A percentile compares a stretch with the other conserved stretches of the same genome.
Evolutionary conservation across 2,797 vertebrate genomes (phyloP).

Genomic region (Megalops cyprinoides): DNA sequence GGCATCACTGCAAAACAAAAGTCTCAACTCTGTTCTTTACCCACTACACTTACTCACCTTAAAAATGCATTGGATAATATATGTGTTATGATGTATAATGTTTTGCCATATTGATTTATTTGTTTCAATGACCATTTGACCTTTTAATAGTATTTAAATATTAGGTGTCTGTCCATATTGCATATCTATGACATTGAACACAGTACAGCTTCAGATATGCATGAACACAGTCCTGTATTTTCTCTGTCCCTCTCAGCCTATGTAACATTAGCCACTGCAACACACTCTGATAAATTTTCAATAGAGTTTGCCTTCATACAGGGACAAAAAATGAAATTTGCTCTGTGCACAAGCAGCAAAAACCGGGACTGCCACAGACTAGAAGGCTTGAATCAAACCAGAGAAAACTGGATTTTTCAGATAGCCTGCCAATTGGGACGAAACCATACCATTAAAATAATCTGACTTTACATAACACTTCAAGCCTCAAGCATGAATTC

Average conservation of each 20-base stretch:
- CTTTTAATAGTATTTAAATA: too few relatives aligned
- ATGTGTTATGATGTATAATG: too few relatives aligned
- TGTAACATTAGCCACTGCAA: not conserved
- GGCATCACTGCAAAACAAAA: not conserved
- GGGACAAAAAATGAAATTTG: not conserved
- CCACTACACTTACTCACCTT: not conserved
- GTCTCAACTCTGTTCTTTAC: not conserved
- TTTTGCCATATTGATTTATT: too few relatives aligned
- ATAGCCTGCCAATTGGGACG: slow-evolving; percentile 1
- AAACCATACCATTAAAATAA: slow-evolving; percentile 14
- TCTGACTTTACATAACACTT: not conserved
- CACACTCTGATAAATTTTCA: not conserved
- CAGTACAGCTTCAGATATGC: not conserved
- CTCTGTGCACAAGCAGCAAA: not conserved
- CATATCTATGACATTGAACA: too few relatives aligned
- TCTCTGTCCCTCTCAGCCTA: not conserved
- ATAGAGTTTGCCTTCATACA: not conserved
- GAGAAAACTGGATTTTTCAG: not conserved
- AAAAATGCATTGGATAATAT: too few relatives aligned
- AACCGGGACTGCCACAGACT: not conserved
- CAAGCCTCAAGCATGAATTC: not conserved
- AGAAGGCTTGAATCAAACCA: not conserved
- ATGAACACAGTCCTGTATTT: not conserved
- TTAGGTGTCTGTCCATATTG: too few relatives aligned
- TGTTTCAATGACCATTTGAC: too few relatives aligned